Base-by-base conservation (phyloP, 1,140 invertebrate genomes). In the Calephelis nemesis region DNA sequence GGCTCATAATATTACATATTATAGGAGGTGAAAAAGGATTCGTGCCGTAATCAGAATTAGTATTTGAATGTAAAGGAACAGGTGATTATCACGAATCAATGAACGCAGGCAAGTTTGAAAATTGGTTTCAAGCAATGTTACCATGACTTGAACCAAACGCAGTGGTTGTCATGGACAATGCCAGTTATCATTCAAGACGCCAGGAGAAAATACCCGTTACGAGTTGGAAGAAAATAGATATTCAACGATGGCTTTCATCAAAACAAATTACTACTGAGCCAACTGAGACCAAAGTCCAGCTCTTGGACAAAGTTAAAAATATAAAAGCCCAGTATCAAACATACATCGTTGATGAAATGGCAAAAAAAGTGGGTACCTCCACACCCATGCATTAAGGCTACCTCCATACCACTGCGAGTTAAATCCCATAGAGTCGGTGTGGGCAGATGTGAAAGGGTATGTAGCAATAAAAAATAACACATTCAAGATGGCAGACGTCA, bases 361-460 rank as follows among this genome's bases (percentile, higher is more conserved):
- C 73, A 15, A 66, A 68, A 47, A 47, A 47, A 48, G 65, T 76
- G 70, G 73, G n/a, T n/a, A n/a, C n/a, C n/a, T n/a, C n/a, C n/a
- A n/a, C n/a, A n/a, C n/a, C n/a, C n/a, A 47, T 12, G 68, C 74
- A 64, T 62, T 83, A 39, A 47, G 79, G 62, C 67, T 81, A 49
- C 85, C 87, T 47, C 85, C 82, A 9, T 87, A 88, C 71, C 84
- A 91, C 69, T 76, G 71, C 58, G 78, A 90, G 60, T 66, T 85
- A 0, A 90, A 90, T 70, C 82, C 86, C 0, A 89, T 89, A 10
- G 85, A 91, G 70, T 47, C 80, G 5, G 70, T 86, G 40, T 86
- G 84, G 85, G 74, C 75, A 9, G 62, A 81, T 6, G 69, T 87
- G 10, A 90, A 90, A 75, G 68, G 72, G n/a, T 73, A 75, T 62